phyloP scores from a whole-genome alignment of 2,888 invertebrate species.

The Pristionchus exspectatus region DNA sequence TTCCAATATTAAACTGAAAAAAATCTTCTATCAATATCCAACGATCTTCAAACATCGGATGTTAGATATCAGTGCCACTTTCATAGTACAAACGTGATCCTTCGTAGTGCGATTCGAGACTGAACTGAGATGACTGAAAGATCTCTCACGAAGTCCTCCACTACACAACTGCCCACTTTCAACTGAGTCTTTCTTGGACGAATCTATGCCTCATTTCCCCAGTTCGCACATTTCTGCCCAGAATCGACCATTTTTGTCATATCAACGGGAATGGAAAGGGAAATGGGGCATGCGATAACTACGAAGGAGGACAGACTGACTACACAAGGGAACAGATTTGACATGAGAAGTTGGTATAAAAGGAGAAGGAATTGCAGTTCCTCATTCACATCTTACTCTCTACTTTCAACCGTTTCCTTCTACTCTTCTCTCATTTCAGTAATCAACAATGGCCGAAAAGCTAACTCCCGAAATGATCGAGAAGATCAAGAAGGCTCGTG shows the following conservation, averaged over 20 bases:
- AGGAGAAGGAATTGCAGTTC: neutral
- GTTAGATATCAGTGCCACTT: neutral
- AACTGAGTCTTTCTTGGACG: neutral
- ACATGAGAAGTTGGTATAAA: neutral
- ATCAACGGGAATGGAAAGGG: neutral
- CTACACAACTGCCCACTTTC: neutral
- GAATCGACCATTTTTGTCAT: neutral
- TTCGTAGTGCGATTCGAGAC: neutral
- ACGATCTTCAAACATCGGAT: neutral
- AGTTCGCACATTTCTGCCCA: neutral
- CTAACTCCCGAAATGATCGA: constrained; percentile 14
- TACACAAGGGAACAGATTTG: neutral
- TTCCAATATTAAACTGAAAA: no score
- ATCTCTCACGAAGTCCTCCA: constrained; percentile 6
- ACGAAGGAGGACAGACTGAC: neutral
- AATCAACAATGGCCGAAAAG: neutral
- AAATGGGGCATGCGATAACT: neutral
- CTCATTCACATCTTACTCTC: neutral
- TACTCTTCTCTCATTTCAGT: neutral
- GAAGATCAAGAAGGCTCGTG: constrained; percentile 33
- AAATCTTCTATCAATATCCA: no score
- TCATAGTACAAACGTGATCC: neutral
- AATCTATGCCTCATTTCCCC: neutral
- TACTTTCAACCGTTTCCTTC: neutral
- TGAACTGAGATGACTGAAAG: neutral